Evolutionary conservation across 2,888 invertebrate genomes (phyloP), one percentile per base, ranked within the genome.

Genomic region (Tipula unca): DNA sequence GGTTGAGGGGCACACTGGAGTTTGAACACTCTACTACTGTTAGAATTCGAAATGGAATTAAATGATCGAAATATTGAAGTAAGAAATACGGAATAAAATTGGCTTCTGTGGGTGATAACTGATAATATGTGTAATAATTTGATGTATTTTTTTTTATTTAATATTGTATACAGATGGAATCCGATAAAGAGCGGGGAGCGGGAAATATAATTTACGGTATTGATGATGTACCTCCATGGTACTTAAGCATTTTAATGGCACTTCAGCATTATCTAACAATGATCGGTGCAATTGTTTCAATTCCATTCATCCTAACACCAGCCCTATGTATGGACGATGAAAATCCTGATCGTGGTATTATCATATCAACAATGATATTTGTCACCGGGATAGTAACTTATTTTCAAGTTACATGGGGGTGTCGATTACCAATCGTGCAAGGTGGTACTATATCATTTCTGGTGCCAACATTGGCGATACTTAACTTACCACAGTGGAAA

Each of bases 221-320:
- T 86, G 96, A 96, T 87, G 96, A 96, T 88, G 91, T 92, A 20
- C 97, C 97, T 0, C 94, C 96, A 0, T 97, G 96, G 96, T 96
- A 96, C 89, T 92, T 96, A 29, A 95, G 95, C 88, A 93, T 96
- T 87, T 94, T 96, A 88, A 93, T 97, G 91, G 96, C 96, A 14
- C 91, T 97, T 86, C 97, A 96, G 93, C 96, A 96, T 89, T 96
- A 96, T 89, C 90, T 96, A 87, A 96, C 96, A 0, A 96, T 96
- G 95, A 95, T 96, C 86, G 96, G 96, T 0, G 95, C 95, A 0
- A 96, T 96, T 42, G 95, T 96, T 5, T 94, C 96, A 1, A 95
- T 96, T 87, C 96, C 96, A 0, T 95, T 96, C 89, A 94, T 96
- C 87, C 90, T 96, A 86, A 94, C 95, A n/a, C 95, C 95, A 0